Evolutionary conservation across 1,140 invertebrate species (phyloP).

Genomic region (Drosophila simulans): DNA sequence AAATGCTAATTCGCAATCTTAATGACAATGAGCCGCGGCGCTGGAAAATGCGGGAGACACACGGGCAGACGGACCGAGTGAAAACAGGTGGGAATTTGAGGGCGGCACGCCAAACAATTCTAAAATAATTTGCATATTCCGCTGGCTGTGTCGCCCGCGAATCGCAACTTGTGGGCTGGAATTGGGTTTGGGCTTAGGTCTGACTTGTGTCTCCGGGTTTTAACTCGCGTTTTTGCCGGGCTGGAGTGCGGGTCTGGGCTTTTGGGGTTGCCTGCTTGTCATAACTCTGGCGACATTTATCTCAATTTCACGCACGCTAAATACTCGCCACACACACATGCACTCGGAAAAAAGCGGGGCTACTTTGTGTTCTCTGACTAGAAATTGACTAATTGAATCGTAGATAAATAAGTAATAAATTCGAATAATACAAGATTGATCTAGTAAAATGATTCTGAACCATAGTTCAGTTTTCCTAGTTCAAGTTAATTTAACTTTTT

Average conservation of each 20-base stretch:
- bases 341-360: not conserved
- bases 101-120: slow-evolving; percentile 48
- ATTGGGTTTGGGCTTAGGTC: slow-evolving; percentile 12
- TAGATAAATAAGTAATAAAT: no score
- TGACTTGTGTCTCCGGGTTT: slow-evolving; percentile 5
- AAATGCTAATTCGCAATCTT: slow-evolving; percentile 73
- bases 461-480: no score
- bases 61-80: slow-evolving; percentile 10
- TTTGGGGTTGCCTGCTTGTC: slow-evolving; percentile 37
- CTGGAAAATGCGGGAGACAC: not conserved
- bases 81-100: slow-evolving; percentile 19
- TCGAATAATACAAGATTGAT: no score
- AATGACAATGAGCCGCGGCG: slow-evolving; percentile 55
- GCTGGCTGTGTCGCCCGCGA: slow-evolving; percentile 25
- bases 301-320: slow-evolving; percentile 73
- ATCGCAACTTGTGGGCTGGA: slow-evolving; percentile 19
- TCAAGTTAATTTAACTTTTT: no score
- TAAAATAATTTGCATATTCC: slow-evolving; percentile 68
- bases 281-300: slow-evolving; percentile 61
- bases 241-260: slow-evolving; percentile 1
- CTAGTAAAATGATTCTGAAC: no score
- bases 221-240: not conserved
- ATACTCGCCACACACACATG: slow-evolving; percentile 36
- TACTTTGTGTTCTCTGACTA: no score
- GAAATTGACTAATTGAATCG: no score